Conservation (phyloP, 2,888 invertebrate species). For the Thyatira batis region DNA sequence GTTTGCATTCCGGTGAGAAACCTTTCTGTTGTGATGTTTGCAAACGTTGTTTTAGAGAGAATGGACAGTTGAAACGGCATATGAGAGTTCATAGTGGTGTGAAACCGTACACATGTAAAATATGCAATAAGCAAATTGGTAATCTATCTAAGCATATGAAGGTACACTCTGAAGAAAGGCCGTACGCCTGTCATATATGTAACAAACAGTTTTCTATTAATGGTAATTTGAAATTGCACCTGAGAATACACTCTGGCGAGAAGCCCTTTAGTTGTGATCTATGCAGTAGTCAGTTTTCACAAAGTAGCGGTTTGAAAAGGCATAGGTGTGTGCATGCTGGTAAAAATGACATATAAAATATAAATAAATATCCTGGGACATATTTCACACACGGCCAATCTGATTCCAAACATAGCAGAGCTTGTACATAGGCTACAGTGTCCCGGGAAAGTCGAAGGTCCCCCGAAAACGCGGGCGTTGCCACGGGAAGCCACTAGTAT, state of each 20-base stretch:
- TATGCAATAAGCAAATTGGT: conserved; percentile 72
- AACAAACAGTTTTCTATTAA: conserved; percentile 58
- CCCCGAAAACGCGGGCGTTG: too few relatives aligned
- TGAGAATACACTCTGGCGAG: conserved; percentile 50
- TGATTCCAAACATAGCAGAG: too few relatives aligned
- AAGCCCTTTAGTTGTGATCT: conserved; percentile 48
- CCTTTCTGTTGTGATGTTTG: conserved; percentile 66
- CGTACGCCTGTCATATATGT: conserved; percentile 52
- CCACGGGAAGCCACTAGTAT: too few relatives aligned
- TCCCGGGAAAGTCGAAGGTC: too few relatives aligned
- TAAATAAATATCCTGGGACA: too few relatives aligned
- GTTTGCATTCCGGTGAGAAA: conserved; percentile 67
- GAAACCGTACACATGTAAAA: conserved; percentile 68
- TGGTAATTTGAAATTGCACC: conserved; percentile 57
- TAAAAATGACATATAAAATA: conserved; percentile 9
- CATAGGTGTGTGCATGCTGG: conserved; percentile 46
- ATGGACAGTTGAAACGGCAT: conserved; percentile 66
- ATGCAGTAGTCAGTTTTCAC: conserved; percentile 50
- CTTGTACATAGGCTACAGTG: too few relatives aligned
- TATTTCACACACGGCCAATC: too few relatives aligned
- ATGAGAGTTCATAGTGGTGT: conserved; percentile 64
- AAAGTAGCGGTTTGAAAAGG: conserved; percentile 51
- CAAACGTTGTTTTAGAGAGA: conserved; percentile 63
- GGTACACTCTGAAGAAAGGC: conserved; percentile 57
- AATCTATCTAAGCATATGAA: conserved; percentile 70